These are phyloP conservation scores for Volucella zonaria DNA, from an alignment of 2,888 invertebrate species.

Conservation along the genomic window DNA sequence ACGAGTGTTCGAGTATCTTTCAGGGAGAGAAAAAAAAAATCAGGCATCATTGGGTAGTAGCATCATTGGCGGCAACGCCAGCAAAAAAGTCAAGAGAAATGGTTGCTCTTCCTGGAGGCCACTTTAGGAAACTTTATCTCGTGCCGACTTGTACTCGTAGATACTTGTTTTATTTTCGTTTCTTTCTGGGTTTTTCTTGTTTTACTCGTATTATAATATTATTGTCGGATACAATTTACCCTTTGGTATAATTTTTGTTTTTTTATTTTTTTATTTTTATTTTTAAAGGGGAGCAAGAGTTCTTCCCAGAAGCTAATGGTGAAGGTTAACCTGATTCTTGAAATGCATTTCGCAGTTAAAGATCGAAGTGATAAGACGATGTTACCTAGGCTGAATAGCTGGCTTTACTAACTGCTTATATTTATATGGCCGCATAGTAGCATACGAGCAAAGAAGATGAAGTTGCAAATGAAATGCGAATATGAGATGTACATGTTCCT, in stretches of 20 bases:
- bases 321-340: slow-evolving; percentile 74
- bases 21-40: too few relatives aligned
- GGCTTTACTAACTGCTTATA: too few relatives aligned
- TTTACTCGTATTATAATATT: slow-evolving; percentile 12
- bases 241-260: slow-evolving; percentile 51
- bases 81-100: slow-evolving; percentile 22
- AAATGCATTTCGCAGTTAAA: slow-evolving; percentile 68
- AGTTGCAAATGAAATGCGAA: slow-evolving; percentile 51
- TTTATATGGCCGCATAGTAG: not conserved
- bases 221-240: slow-evolving; percentile 56
- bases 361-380: slow-evolving; percentile 68
- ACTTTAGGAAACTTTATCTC: slow-evolving; percentile 64
- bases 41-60: slow-evolving; percentile 10
- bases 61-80: slow-evolving; percentile 42
- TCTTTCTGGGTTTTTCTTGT: not conserved
- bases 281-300: not conserved
- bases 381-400: slow-evolving; percentile 3
- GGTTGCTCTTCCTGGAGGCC: slow-evolving; percentile 65
- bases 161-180: slow-evolving; percentile 51
- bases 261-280: not conserved
- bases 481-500: slow-evolving; percentile 53
- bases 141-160: slow-evolving; percentile 59
- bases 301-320: slow-evolving; percentile 63
- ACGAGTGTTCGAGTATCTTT: not conserved
- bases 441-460: slow-evolving; percentile 8